Percentiles rank a stretch among this genome's conserved stretches.
Evolutionary conservation across 2,888 invertebrate genomes (phyloP).

Genomic region (Anoncus sp.): DNA sequence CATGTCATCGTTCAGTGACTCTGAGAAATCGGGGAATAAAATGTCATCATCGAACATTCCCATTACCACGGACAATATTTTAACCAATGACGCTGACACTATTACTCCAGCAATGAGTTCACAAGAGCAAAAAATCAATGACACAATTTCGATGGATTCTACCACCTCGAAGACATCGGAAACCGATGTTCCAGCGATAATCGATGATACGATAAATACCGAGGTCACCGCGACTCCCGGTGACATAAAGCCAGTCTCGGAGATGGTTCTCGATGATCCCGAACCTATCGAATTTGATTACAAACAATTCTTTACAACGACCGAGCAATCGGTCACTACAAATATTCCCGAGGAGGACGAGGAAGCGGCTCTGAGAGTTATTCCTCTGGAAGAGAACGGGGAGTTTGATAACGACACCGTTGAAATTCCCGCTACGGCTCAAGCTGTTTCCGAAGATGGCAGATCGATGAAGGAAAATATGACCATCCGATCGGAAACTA

Average conservation of each 20-base stretch:
- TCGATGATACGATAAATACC: conserved; percentile 11
- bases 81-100: conserved; percentile 33
- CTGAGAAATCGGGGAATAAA: conserved; percentile 64
- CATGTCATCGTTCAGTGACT: conserved; percentile 56
- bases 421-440: conserved; percentile 41
- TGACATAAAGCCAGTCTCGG: conserved; percentile 79
- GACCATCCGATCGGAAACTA: not conserved
- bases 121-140: conserved; percentile 31
- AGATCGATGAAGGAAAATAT: conserved; percentile 26
- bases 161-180: conserved; percentile 44
- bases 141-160: conserved; percentile 28
- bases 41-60: conserved; percentile 49
- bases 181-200: conserved; percentile 13
- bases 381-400: conserved; percentile 74
- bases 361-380: conserved; percentile 76
- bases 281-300: conserved; percentile 73
- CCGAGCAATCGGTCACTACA: conserved; percentile 62
- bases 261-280: conserved; percentile 75
- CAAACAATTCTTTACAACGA: conserved; percentile 72
- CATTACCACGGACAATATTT: conserved; percentile 58
- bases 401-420: conserved; percentile 45
- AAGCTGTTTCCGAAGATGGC: conserved; percentile 31
- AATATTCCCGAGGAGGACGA: conserved; percentile 60
- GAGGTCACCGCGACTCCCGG: conserved; percentile 64
- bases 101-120: not conserved